A percentile compares a stretch with the other conserved stretches of the same genome.
Conservation (phyloP, 2,113 vertebrate genomes). For the Felis chaus region DNA sequence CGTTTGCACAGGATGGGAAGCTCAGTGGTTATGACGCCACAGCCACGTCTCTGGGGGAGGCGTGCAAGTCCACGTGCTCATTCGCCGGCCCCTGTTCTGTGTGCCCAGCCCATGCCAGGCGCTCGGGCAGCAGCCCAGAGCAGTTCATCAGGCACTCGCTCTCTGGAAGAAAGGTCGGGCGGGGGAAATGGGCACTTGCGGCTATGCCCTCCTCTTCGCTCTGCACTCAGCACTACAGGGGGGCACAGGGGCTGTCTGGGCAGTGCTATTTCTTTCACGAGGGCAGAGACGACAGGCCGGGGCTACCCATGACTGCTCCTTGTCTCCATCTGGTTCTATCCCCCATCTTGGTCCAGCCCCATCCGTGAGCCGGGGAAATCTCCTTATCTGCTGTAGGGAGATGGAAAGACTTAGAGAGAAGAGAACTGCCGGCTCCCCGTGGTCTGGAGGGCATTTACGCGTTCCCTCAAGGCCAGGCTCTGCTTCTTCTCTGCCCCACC, state of each 20-base stretch:
- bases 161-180: background rate
- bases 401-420: background rate
- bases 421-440: background rate
- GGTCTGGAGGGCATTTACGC: background rate
- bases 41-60: background rate
- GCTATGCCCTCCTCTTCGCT: background rate
- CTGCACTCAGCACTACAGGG: background rate
- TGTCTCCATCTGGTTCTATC: background rate
- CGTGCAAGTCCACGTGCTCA: background rate
- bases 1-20: background rate
- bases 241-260: background rate
- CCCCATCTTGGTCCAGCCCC: background rate
- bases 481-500: too few relatives aligned
- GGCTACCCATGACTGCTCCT: background rate
- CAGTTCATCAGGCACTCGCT: background rate
- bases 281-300: background rate
- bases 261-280: background rate
- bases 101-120: background rate
- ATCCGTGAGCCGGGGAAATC: background rate
- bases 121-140: background rate
- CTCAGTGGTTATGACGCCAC: background rate
- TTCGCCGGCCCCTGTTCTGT: fast-evolving
- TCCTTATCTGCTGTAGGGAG: background rate
- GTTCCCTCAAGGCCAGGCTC: background rate
- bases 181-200: background rate